Percentiles rank a stretch among this genome's conserved stretches.
Evolutionary conservation across 2,888 invertebrate species (phyloP).

Genomic region (Cryptops parisi): DNA sequence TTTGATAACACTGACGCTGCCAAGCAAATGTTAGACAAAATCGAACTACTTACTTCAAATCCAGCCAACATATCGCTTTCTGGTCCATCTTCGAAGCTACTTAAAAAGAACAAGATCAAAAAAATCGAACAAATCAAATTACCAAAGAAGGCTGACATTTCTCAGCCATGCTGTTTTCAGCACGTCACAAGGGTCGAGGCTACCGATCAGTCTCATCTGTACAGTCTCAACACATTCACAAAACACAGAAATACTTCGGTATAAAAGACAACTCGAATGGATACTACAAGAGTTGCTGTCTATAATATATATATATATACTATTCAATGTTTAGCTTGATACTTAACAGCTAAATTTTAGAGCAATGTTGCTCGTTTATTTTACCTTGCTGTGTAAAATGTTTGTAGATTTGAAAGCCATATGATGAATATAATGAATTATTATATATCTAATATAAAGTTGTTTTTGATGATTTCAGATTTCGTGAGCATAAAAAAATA

Average conservation of each 20-base stretch:
- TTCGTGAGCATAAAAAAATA: too few species aligned
- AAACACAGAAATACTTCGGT: background rate
- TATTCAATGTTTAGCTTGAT: too few species aligned
- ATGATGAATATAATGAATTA: too few species aligned
- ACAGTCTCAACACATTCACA: slow-evolving; percentile 38
- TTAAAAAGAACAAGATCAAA: slow-evolving; percentile 36
- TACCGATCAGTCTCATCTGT: slow-evolving; percentile 48
- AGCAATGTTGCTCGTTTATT: too few species aligned
- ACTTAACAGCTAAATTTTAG: too few species aligned
- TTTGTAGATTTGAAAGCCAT: too few species aligned
- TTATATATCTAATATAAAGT: too few species aligned
- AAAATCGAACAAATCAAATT: slow-evolving; percentile 32
- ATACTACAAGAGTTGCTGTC: too few species aligned
- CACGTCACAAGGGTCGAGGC: slow-evolving; percentile 63
- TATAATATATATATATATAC: too few species aligned
- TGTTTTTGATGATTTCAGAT: too few species aligned
- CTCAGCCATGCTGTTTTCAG: slow-evolving; percentile 69
- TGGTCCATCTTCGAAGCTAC: slow-evolving; percentile 35
- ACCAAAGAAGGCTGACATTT: slow-evolving; percentile 65
- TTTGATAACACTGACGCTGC: slow-evolving; percentile 61
- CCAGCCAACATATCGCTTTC: slow-evolving; percentile 64
- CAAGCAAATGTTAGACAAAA: slow-evolving; percentile 49
- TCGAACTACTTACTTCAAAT: slow-evolving; percentile 53
- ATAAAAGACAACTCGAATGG: too few species aligned
- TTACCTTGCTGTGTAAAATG: too few species aligned